Percentiles rank a stretch among this genome's conserved stretches.
These are phyloP conservation scores for Hydractinia symbiolongicarpus DNA, from an alignment of 30 jellyfish, hydroid and myxozoan species.

Conservation along the genomic window DNA sequence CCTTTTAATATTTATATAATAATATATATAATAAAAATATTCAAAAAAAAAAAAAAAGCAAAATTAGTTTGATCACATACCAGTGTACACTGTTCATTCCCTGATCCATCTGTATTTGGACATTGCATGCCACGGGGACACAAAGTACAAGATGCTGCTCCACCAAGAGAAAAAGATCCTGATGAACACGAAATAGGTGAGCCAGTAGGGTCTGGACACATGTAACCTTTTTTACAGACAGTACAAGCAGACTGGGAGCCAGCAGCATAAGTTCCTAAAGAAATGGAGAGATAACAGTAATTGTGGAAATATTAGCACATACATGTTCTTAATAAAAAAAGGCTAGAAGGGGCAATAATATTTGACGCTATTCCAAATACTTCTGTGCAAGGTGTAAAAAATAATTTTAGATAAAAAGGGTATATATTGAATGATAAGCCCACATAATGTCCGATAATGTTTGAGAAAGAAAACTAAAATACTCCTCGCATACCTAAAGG, in stretches of 20 bases:
- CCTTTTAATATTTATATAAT: too few species aligned
- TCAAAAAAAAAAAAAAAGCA: too few species aligned
- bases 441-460: too few species aligned
- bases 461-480: background rate
- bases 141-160: conserved; percentile 67
- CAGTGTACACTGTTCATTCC: conserved; percentile 56
- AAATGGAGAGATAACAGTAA: background rate
- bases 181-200: conserved; percentile 48
- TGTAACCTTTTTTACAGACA: conserved; percentile 18
- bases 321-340: too few species aligned
- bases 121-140: conserved; percentile 94
- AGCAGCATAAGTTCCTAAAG: conserved; percentile 63
- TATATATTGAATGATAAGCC: too few species aligned
- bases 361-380: too few species aligned
- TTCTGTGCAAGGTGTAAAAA: too few species aligned
- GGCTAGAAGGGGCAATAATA: too few species aligned
- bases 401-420: too few species aligned
- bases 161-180: conserved; percentile 41
- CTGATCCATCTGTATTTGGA: conserved; percentile 68
- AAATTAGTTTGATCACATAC: conserved; percentile 30
- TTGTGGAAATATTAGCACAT: too few species aligned
- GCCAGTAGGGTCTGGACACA: conserved; percentile 82
- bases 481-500: conserved; percentile 48
- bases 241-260: conserved; percentile 69
- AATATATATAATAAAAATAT: too few species aligned